Conservation (phyloP, 2,888 invertebrate genomes). For the Hydroisotoma schaefferi region DNA sequence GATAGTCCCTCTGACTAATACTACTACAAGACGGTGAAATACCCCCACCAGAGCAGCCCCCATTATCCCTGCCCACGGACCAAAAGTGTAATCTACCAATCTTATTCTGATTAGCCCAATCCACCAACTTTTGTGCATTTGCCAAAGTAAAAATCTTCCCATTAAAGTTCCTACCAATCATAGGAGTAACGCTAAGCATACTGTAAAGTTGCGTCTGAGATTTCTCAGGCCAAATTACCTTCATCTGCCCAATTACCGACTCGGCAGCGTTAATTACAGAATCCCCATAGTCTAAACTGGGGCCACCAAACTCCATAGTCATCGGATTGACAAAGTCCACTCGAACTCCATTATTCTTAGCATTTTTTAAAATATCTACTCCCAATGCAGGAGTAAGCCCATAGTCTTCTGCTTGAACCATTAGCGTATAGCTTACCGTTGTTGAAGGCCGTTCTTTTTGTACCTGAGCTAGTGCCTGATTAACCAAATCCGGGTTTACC, state of each 20-base stretch:
- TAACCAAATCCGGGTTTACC: slow-evolving; percentile 37
- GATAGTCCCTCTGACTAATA: slow-evolving; percentile 30
- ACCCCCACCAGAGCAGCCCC: slow-evolving; percentile 30
- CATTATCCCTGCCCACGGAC: slow-evolving; percentile 42
- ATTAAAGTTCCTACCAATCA: slow-evolving; percentile 43
- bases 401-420: slow-evolving; percentile 47
- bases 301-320: slow-evolving; percentile 42
- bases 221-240: slow-evolving; percentile 44
- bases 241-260: slow-evolving; percentile 38
- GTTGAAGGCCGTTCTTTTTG: slow-evolving; percentile 41
- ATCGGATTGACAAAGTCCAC: slow-evolving; percentile 43
- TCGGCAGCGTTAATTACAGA: slow-evolving; percentile 33
- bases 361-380: slow-evolving; percentile 30
- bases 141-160: slow-evolving; percentile 27
- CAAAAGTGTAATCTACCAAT: slow-evolving; percentile 44
- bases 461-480: slow-evolving; percentile 40
- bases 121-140: slow-evolving; percentile 34
- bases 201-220: slow-evolving; percentile 28
- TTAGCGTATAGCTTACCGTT: slow-evolving; percentile 42
- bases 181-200: slow-evolving; percentile 45
- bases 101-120: slow-evolving; percentile 41
- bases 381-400: slow-evolving; percentile 42
- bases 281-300: slow-evolving; percentile 39
- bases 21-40: slow-evolving; percentile 39
- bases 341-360: slow-evolving; percentile 40